Evolutionary conservation across 2,888 invertebrate genomes (phyloP).

Genomic region (Lochmaea crataegi): DNA sequence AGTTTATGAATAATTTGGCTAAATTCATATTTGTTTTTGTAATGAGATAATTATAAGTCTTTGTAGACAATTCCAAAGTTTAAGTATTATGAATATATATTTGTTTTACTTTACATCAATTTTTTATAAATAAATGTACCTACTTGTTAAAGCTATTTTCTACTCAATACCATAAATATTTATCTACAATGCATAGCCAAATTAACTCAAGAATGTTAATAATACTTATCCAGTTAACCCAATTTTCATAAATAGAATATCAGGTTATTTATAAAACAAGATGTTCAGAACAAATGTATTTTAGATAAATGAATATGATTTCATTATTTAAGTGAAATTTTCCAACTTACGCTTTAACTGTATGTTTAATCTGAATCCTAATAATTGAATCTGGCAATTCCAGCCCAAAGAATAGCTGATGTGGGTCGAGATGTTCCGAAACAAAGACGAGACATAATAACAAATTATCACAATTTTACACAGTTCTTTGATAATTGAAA

Average conservation of each 20-base stretch:
- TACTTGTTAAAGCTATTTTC: not conserved
- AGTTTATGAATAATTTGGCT: too few relatives aligned
- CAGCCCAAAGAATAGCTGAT: slow-evolving; percentile 16
- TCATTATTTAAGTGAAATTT: not conserved
- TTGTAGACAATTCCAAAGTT: too few relatives aligned
- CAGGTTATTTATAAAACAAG: slow-evolving; percentile 12
- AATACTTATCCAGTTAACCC: slow-evolving; percentile 28
- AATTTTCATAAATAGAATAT: slow-evolving; percentile 33
- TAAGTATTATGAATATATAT: too few relatives aligned
- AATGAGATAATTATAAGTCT: too few relatives aligned
- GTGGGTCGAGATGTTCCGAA: slow-evolving; percentile 26
- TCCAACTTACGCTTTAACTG: slow-evolving; percentile 18
- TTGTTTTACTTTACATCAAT: too few relatives aligned
- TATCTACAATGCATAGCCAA: slow-evolving; percentile 6
- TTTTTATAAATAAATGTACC: too few relatives aligned
- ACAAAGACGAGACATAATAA: slow-evolving; percentile 32
- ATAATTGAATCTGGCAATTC: slow-evolving; percentile 20
- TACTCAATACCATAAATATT: slow-evolving; percentile 22
- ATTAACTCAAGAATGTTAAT: slow-evolving; percentile 16
- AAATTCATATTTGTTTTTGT: too few relatives aligned
- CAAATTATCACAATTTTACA: slow-evolving; percentile 7
- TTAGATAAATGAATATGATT: not conserved
- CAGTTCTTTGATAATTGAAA: not conserved
- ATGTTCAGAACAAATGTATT: not conserved
- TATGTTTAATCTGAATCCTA: slow-evolving; percentile 6